Conservation (phyloP, 2,113 vertebrate genomes). For the Vireo altiloquus region DNA sequence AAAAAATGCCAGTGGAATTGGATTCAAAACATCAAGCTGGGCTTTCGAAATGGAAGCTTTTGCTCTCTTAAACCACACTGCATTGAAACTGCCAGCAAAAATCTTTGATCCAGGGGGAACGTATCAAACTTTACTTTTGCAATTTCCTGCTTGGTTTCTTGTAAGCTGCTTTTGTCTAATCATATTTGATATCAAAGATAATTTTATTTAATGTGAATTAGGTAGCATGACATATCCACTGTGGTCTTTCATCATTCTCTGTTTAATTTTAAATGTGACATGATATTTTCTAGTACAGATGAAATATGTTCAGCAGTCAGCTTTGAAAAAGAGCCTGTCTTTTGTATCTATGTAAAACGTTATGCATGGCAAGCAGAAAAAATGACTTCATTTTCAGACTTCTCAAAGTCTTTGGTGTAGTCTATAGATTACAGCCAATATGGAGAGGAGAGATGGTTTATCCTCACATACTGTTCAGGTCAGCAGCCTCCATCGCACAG, state of each 20-base stretch:
- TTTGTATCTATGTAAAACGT: neutral
- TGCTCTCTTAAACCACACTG: neutral
- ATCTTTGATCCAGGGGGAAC: neutral
- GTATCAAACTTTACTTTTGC: neutral
- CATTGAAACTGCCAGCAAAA: neutral
- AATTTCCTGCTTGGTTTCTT: slow-evolving; percentile 10
- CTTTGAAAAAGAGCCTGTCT: neutral
- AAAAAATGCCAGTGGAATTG: neutral
- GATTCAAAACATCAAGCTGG: neutral
- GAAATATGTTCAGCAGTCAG: neutral
- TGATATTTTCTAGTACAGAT: neutral
- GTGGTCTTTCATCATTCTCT: neutral
- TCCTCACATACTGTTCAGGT: neutral
- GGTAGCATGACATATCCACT: neutral
- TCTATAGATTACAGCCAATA: neutral
- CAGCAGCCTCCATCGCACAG: neutral
- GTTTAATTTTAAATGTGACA: slow-evolving; percentile 7
- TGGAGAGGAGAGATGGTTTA: neutral
- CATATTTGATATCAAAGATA: neutral
- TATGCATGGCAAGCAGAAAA: neutral
- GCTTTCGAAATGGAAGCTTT: neutral
- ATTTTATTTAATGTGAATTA: slow-evolving; percentile 13
- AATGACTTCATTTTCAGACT: neutral
- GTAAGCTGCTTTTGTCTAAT: slow-evolving; percentile 8
- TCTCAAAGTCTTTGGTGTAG: neutral